Evolutionary conservation across 1,140 invertebrate species (phyloP), one percentile per base, ranked within the genome.

Genomic region (Eulimnadia texana): DNA sequence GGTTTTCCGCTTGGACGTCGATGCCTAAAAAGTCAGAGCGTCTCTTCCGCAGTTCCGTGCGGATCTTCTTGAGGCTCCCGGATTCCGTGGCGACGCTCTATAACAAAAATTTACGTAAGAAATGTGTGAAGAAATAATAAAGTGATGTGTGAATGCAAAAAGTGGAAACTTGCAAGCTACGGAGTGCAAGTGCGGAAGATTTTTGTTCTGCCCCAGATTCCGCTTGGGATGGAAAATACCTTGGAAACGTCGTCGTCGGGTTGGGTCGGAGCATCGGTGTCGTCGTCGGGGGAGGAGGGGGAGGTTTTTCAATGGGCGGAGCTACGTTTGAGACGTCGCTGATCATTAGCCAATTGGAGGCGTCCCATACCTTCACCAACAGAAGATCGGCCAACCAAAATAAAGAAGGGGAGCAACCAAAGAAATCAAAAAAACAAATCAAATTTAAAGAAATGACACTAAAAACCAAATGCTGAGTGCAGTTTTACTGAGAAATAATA

Each of bases 21-120:
- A 91, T 82, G 29, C 88, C 88, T 19, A 92, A 74, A 68, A 92
- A 92, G 71, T 88, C 87, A 22, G 87, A 90, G 9, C 88, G 80
- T 66, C 90, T 86, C 66, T 84, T 85, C 10, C 85, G 78, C 24
- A 91, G 76, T 70, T 92, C 89, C 69, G 89, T 88, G 67, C 89
- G 90, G 58, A 92, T 16, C 33, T 42, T 42, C 16, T 42, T 42
- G 6, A 57, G n/a, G 2, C 55, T 33, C 20, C 24, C 55, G 11
- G 55, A 33, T 28, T 57, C 55, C 27, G 10, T 23, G 10, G 55
- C 27, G 11, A 22, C 6, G 33, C 16, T 16, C 33, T 29, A 54
- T 54, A 54, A n/a, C 10, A 52, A 9, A 10, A 52, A 52, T 19
- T 19, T 19, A 11, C 10, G 9, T 52, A n/a, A 52, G 10, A 52